These are phyloP conservation scores for Morpho achilles DNA, from an alignment of 2,888 invertebrate genomes.

Conservation along the genomic window DNA sequence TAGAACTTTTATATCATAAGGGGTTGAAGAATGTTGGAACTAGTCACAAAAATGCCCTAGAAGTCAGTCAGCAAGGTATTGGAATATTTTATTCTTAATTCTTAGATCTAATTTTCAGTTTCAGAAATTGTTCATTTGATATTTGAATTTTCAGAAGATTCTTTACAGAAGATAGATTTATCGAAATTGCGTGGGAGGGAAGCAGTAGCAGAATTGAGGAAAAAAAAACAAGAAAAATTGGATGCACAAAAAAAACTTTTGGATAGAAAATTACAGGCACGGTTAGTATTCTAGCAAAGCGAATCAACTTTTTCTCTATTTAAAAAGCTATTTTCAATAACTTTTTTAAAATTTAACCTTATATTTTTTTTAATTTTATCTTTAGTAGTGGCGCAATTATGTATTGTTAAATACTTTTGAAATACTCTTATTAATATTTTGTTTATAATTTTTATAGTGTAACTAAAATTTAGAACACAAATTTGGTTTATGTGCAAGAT, in stretches of 20 bases:
- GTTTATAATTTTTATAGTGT: too few species aligned
- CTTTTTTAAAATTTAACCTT: background rate
- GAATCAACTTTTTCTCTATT: background rate
- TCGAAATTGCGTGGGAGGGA: conserved; percentile 60
- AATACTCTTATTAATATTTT: too few species aligned
- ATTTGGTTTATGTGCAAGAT: too few species aligned
- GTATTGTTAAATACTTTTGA: too few species aligned
- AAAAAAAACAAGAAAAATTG: conserved; percentile 56
- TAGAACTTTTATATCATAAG: conserved; percentile 56
- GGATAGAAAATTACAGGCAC: conserved; percentile 64
- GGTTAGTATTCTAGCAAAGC: conserved; percentile 36
- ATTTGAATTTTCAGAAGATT: conserved; percentile 24
- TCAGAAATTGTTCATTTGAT: background rate
- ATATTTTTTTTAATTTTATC: background rate
- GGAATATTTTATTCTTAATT: background rate
- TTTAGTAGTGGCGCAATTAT: too few species aligned
- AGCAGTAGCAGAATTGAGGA: conserved; percentile 54
- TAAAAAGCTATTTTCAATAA: too few species aligned
- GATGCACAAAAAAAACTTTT: conserved; percentile 60
- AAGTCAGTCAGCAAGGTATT: conserved; percentile 44
- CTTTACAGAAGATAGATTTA: conserved; percentile 44
- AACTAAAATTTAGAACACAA: too few species aligned
- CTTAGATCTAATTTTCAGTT: too few species aligned
- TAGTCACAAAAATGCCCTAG: conserved; percentile 54
- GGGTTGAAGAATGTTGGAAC: conserved; percentile 56